Base-by-base conservation (phyloP, 2,888 invertebrate genomes). In the Oxytorus armatus region DNA sequence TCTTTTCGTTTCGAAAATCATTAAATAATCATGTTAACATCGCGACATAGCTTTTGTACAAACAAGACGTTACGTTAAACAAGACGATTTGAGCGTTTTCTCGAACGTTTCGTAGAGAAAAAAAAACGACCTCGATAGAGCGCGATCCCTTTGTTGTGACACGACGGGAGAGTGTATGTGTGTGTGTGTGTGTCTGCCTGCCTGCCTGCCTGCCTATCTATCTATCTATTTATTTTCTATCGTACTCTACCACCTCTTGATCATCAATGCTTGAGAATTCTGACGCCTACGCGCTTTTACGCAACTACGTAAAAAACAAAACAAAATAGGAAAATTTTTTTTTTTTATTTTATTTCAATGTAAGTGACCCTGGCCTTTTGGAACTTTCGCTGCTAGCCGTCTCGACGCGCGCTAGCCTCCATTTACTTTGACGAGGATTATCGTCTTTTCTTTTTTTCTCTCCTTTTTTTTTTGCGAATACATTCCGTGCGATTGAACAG, bases 401-500 rank as follows among this genome's bases (percentile, higher is more conserved):
- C 42, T 39, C 39, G 53, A 61, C 39, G 16, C 39, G 25, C 51
- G 42, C 55, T 16, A 16, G n/a, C 21, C 33, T 21, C 16, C 16
- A 49, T 65, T 42, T 51, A 66, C 11, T 39, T 18, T 59, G 7
- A 59, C 16, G 33, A 18, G 18, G 14, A 18, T 36, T 81, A n/a
- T n/a, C n/a, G n/a, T n/a, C n/a, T 73, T 76, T 55, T 59, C 44
- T 77, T 75, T 21, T 44, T 73, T 74, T 14, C 29, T 61, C 53
- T 55, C 51, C 29, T 81, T 51, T 69, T 84, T 83, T 77, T 72
- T 47, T 57, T 63, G 69, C 76, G 68, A 78, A 72, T 69, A 65
- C 53, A 77, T 75, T 82, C 68, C 66, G 77, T 76, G 65, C 74
- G 51, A 65, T 75, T 84, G 86, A 87, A 88, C 89, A 89, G 89